A percentile compares a stretch with the other conserved stretches of the same genome.
phyloP scores from a whole-genome alignment of 2,888 invertebrate species.

The Lasioglossum calceatum region DNA sequence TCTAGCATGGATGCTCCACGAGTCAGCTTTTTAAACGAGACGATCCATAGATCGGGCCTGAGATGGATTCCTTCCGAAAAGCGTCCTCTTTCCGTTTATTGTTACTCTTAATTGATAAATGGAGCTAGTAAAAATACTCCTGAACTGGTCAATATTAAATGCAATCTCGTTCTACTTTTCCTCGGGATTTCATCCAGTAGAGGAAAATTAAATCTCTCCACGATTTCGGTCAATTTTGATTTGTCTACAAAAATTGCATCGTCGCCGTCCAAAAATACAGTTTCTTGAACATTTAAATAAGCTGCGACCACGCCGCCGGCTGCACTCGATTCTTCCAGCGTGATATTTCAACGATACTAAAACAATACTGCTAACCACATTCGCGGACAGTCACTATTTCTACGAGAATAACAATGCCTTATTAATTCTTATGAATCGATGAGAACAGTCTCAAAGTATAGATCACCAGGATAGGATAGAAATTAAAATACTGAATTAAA shows the following conservation, averaged over 20 bases:
- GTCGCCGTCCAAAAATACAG: background rate
- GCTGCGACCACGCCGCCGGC: background rate
- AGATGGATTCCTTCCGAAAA: background rate
- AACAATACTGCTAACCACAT: background rate
- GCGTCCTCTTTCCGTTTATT: background rate
- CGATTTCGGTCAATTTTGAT: background rate
- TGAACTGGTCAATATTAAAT: background rate
- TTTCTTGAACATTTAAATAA: background rate
- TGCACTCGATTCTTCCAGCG: background rate
- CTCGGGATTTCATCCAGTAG: background rate
- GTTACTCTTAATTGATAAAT: background rate
- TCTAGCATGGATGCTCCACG: slow-evolving; percentile 20
- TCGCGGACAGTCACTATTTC: background rate
- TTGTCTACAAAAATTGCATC: background rate
- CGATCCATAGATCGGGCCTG: background rate
- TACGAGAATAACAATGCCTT: background rate
- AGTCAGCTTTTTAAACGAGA: background rate
- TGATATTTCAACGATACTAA: background rate
- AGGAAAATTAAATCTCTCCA: background rate
- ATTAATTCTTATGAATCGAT: too few relatives aligned
- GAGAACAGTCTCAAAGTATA: background rate
- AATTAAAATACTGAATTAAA: background rate
- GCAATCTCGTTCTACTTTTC: background rate
- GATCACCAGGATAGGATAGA: background rate
- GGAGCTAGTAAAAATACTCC: background rate